Evolutionary conservation across 1,140 invertebrate genomes (phyloP).

Genomic region (Caenorhabditis latens): DNA sequence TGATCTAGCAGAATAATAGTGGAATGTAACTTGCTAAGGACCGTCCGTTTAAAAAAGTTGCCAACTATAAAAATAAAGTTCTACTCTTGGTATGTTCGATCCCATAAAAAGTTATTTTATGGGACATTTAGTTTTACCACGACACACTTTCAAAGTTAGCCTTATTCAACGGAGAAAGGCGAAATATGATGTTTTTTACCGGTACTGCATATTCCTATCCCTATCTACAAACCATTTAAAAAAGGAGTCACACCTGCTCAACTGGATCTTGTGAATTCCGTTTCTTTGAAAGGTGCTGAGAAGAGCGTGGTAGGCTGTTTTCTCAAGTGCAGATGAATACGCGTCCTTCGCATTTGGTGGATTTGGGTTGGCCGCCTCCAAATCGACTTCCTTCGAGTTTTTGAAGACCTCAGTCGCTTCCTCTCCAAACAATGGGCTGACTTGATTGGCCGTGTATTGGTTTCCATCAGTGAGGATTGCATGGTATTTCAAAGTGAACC

Average conservation of each 20-base stretch:
- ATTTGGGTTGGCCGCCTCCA: constrained; percentile 58
- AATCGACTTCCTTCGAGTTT: constrained; percentile 53
- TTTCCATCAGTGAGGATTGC: neutral
- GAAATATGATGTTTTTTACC: no score
- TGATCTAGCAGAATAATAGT: no score
- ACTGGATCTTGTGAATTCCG: constrained; percentile 68
- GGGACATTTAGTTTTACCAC: no score
- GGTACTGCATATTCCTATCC: no score
- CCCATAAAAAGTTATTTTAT: neutral
- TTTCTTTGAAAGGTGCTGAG: constrained; percentile 73
- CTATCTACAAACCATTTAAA: no score
- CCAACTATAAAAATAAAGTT: no score
- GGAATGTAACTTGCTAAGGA: no score
- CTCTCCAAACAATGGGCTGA: neutral
- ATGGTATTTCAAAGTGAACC: constrained; percentile 72
- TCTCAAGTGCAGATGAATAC: constrained; percentile 71
- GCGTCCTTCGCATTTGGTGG: constrained; percentile 67
- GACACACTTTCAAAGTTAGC: no score
- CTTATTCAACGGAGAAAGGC: no score
- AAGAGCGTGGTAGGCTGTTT: constrained; percentile 69
- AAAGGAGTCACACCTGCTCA: constrained; percentile 69
- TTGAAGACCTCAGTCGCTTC: constrained; percentile 70
- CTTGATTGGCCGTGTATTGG: neutral
- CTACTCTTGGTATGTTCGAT: no score
- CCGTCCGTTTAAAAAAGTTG: no score